Evolutionary conservation across 2,113 vertebrate genomes (phyloP), one percentile per base, ranked within the genome.

Genomic region (Thunnus maccoyii): DNA sequence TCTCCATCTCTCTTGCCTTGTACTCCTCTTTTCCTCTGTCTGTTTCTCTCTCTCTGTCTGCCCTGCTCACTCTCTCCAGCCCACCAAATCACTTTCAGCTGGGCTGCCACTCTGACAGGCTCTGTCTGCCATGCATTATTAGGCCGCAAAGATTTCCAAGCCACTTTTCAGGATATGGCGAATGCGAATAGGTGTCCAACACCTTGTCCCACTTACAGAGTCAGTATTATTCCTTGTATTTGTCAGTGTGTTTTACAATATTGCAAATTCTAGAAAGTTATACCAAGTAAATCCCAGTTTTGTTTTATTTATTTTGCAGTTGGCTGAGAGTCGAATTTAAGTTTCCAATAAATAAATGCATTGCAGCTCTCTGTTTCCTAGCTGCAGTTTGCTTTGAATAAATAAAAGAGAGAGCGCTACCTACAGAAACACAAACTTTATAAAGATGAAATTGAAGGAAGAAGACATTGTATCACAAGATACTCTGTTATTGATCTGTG

Each of bases 21-120:
- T 78, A 15, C 67, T 61, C 36, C 22, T 46, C 68, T 65, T 25
- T 51, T 56, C 2, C 1, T 32, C n/a, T 25, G 8, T 55, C 16
- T 32, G 6, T 82, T 54, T 51, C 17, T 75, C 30, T 78, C 5
- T 71, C 25, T 68, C 20, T 55, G 48, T 64, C 61, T 61, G 47
- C 20, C 5, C 20, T 48, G 15, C 41, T 61, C 78, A 62, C 76
- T 77, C 64, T 84, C 78, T 66, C 62, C 17, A 3, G 44, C 41
- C 62, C 75, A 72, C 67, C 69, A 75, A 83, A 88, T 93, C 76
- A 76, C 81, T 86, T 76, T 82, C 70, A 84, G 87, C 86, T 76
- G 61, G 70, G 48, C 82, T 57, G 80, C 73, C 71, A 71, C 79
- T 90, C 60, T 52, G 75, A 80, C 82, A 25, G 66, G n/a, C 77